Conservation (phyloP, 2,888 invertebrate genomes). For the Ochropleura leucogaster region DNA sequence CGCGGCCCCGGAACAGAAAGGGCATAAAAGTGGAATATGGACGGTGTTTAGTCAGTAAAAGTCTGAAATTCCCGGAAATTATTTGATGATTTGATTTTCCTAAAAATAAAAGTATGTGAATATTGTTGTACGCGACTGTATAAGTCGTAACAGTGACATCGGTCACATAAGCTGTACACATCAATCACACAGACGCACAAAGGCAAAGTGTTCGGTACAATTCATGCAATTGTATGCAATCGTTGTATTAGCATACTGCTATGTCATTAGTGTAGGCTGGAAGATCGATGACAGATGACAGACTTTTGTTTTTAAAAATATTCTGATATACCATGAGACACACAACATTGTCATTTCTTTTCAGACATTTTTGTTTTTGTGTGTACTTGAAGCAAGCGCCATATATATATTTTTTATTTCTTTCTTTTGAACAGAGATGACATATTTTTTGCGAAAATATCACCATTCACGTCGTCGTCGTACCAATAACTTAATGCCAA, state of each 20-base stretch:
- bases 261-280: constrained; percentile 47
- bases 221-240: constrained; percentile 58
- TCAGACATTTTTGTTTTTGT: constrained; percentile 2
- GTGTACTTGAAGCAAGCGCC: too few species aligned
- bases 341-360: not conserved
- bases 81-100: not conserved
- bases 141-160: constrained; percentile 21
- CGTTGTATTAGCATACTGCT: constrained; percentile 52
- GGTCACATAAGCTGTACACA: constrained; percentile 40
- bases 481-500: not conserved
- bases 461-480: not conserved
- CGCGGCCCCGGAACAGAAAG: too few species aligned
- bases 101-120: not conserved
- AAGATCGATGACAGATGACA: constrained; percentile 24
- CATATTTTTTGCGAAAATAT: not conserved
- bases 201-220: constrained; percentile 40
- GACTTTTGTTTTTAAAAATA: not conserved
- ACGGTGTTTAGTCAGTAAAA: too few species aligned
- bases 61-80: too few species aligned
- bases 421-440: too few species aligned
- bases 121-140: not conserved
- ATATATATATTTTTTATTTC: too few species aligned
- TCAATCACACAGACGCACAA: constrained; percentile 49
- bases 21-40: too few species aligned
- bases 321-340: not conserved